Evolutionary conservation across 1,140 invertebrate species (phyloP), one percentile per base, ranked within the genome.

Genomic region (Triops longicaudatus): DNA sequence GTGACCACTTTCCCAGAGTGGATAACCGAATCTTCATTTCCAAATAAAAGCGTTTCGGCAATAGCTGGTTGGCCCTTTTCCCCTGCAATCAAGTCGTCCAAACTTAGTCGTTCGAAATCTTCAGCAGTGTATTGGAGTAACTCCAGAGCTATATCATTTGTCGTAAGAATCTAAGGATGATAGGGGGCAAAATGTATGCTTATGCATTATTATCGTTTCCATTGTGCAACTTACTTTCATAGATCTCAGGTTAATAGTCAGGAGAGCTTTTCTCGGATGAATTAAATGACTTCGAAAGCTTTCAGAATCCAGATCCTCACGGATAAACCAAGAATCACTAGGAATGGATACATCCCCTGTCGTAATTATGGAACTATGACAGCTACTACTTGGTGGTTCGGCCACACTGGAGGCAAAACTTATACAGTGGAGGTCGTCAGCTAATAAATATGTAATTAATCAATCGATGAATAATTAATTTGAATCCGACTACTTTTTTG

Each of bases 1-100:
- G 81, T 81, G 78, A 85, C 84, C 79, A 89, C 87, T 85, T 89
- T 90, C 78, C 89, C 89, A 81, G 88, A 87, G 17, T 89, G 83
- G 27, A 88, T 81, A 2, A 89, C 84, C 42, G 89, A 81, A 73
- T 88, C 86, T 10, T 88, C 88, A 81, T 87, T 86, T 76, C 77
- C 63, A 72, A 86, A 85, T 73, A 87, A 84, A 50, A 87, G 84
- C 71, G 87, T 87, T 80, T 90, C 88, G 42, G 85, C 85, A 63
- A 89, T 82, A 22, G 87, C 86, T 41, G 80, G 83, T 76, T 85
- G 86, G 72, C 87, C 86, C 26, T 86, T 84, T 50, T 85, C 87
- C 75, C 86, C 85, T 4, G 85, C 84, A 41, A 90, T 82, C 14
- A 89, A 83, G 78, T 89, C 86, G 26, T 85, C 86, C 77, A 90